Evolutionary conservation across 2,113 vertebrate species (phyloP).

Genomic region (Athene cunicularia): DNA sequence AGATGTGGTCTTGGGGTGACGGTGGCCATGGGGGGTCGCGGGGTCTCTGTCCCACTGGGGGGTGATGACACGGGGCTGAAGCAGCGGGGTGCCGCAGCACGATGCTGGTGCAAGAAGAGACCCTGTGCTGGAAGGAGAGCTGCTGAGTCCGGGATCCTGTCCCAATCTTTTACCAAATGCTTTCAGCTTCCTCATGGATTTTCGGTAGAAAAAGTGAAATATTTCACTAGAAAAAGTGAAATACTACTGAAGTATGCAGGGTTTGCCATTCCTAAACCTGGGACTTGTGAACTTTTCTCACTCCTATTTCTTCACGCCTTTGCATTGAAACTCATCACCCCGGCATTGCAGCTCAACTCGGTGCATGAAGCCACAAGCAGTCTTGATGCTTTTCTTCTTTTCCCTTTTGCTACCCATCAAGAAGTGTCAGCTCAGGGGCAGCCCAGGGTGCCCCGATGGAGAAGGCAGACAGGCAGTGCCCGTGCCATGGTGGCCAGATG

Average conservation of each 20-base stretch:
- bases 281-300: accelerated
- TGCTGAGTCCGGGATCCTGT: neutral
- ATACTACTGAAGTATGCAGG: too few species aligned
- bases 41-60: too few species aligned
- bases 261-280: neutral
- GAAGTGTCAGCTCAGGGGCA: neutral
- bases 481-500: accelerated
- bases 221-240: too few species aligned
- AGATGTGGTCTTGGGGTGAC: too few species aligned
- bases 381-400: neutral
- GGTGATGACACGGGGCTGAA: accelerated
- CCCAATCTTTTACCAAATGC: accelerated
- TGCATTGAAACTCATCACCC: neutral
- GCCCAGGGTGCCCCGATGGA: too few species aligned
- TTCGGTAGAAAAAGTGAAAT: too few species aligned
- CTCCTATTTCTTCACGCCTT: neutral
- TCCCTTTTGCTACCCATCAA: too few species aligned
- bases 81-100: accelerated
- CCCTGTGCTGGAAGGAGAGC: accelerated
- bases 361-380: too few species aligned
- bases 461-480: neutral
- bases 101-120: too few species aligned
- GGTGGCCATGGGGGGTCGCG: neutral
- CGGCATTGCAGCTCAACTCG: accelerated
- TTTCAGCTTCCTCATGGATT: neutral